Conservation (phyloP, 2,797 vertebrate species). For the Pangasius macronema region DNA sequence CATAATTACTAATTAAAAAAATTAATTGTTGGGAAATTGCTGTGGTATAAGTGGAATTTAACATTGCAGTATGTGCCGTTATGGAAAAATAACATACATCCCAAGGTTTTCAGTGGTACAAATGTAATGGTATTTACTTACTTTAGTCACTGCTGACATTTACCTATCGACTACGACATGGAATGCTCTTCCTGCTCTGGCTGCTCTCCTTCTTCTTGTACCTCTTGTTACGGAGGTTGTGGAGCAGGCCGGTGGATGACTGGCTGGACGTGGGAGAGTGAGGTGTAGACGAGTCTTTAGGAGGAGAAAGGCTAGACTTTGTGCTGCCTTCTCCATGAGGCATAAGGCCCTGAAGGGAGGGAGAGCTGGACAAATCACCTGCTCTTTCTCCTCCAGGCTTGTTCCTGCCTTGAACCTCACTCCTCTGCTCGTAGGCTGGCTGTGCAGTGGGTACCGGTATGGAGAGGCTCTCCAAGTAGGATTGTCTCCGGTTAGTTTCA, state of each 20-base stretch:
- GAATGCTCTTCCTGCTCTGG: conserved; percentile 56
- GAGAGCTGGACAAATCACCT: conserved; percentile 61
- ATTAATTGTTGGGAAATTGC: background rate
- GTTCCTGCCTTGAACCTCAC: conserved; percentile 33
- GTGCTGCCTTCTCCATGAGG: conserved; percentile 64
- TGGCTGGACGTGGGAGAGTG: conserved; percentile 67
- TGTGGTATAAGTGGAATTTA: background rate
- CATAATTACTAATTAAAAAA: background rate
- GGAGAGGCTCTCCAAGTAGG: conserved; percentile 61
- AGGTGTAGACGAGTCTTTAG: conserved; percentile 68
- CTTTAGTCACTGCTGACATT: too few species aligned
- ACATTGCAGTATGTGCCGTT: background rate
- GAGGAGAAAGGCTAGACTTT: conserved; percentile 59
- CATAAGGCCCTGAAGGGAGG: conserved; percentile 62
- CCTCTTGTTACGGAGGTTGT: conserved; percentile 72
- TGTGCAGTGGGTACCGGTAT: conserved; percentile 51
- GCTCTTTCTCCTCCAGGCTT: conserved; percentile 53
- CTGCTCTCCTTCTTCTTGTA: conserved; percentile 72
- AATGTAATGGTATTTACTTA: too few species aligned
- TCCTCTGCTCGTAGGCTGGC: conserved; percentile 37
- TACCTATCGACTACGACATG: too few species aligned
- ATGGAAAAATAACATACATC: background rate
- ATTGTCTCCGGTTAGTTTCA: conserved; percentile 38
- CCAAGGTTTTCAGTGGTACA: too few species aligned
- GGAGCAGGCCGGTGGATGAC: conserved; percentile 71